phyloP scores from a whole-genome alignment of 2,888 invertebrate genomes.

The Bombylius major region DNA sequence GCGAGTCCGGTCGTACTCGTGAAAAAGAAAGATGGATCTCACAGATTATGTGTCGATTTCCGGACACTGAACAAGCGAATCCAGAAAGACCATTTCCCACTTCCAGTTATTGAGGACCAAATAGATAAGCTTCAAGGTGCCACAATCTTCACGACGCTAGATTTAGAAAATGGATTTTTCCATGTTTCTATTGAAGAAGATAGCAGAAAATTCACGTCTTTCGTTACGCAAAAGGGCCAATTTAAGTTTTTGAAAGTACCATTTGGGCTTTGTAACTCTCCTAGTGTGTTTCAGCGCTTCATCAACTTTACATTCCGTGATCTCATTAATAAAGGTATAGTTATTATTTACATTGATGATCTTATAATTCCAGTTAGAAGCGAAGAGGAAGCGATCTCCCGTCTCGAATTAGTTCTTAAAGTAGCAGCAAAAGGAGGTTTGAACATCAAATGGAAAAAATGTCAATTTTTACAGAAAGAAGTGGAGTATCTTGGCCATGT shows the following conservation, averaged over 20 bases:
- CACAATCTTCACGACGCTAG: constrained; percentile 21
- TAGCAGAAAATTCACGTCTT: constrained; percentile 22
- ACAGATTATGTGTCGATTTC: background rate
- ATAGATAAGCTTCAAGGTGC: constrained; percentile 21
- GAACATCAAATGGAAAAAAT: constrained; percentile 14
- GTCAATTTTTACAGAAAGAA: constrained; percentile 11
- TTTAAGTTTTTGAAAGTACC: constrained; percentile 23
- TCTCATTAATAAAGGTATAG: constrained; percentile 7
- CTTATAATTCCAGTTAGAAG: constrained; percentile 17
- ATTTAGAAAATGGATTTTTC: constrained; percentile 25
- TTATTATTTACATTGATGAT: constrained; percentile 21
- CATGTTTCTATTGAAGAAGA: constrained; percentile 22
- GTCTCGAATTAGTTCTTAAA: constrained; percentile 9
- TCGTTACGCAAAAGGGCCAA: constrained; percentile 23
- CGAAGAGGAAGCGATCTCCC: constrained; percentile 4
- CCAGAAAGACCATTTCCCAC: constrained; percentile 17
- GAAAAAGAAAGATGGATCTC: background rate
- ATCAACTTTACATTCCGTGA: constrained; percentile 16
- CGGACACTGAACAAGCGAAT: background rate
- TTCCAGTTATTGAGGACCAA: constrained; percentile 24
- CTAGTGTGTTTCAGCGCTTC: constrained; percentile 20
- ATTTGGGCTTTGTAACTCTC: constrained; percentile 28
- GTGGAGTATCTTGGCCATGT: too few species aligned
- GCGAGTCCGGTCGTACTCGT: constrained; percentile 1
- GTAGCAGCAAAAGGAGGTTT: constrained; percentile 5